These are phyloP conservation scores for Cyanocitta stelleri DNA, from an alignment of 2,113 vertebrate genomes.

Conservation along the genomic window DNA sequence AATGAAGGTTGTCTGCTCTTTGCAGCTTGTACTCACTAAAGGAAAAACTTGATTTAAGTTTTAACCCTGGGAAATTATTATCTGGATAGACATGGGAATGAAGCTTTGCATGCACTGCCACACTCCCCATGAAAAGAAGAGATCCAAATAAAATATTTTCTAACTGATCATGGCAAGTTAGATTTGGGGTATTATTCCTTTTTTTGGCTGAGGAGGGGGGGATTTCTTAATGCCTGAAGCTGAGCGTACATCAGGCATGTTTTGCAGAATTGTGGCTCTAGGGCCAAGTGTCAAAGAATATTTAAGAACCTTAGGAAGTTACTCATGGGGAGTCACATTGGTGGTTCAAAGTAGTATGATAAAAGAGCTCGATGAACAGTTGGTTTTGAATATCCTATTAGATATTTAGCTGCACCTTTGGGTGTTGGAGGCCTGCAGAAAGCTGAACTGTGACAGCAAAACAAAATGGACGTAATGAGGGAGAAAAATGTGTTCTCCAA, in stretches of 20 bases:
- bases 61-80: not conserved
- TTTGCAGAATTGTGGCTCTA: not conserved
- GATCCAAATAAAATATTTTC: not conserved
- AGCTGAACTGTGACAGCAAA: not conserved
- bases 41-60: not conserved
- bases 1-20: not conserved
- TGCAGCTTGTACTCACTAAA: not conserved
- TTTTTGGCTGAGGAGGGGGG: not conserved
- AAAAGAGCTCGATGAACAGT: not conserved
- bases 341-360: not conserved
- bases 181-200: not conserved
- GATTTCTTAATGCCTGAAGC: not conserved
- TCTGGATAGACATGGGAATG: not conserved
- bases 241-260: not conserved
- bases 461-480: not conserved
- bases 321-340: not conserved
- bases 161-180: not conserved
- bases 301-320: not conserved
- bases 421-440: not conserved
- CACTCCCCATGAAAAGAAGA: not conserved
- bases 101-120: not conserved
- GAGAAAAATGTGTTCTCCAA: not conserved
- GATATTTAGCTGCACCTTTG: not conserved
- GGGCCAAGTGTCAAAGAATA: not conserved
- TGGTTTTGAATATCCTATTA: not conserved